Conservation (phyloP, 2,888 invertebrate species). For the Microctonus brassicae region DNA sequence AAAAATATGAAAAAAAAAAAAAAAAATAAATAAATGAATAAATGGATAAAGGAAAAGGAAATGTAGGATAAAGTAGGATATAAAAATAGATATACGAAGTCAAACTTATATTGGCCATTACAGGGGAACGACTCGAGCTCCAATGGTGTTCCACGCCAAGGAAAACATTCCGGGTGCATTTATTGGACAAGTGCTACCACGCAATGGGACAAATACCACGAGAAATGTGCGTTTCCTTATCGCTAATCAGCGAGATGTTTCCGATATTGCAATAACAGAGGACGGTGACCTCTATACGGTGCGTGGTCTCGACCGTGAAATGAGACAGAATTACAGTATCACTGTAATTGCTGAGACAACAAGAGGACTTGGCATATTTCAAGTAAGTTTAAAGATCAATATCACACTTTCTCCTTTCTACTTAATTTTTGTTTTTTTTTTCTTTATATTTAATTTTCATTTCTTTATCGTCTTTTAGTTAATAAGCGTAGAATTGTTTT, state of each 20-base stretch:
- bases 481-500: neutral
- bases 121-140: conserved; percentile 79
- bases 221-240: conserved; percentile 79
- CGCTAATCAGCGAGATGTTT: conserved; percentile 86
- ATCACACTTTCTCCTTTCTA: conserved; percentile 14
- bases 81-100: neutral
- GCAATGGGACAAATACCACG: conserved; percentile 66
- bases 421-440: neutral
- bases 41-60: neutral
- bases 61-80: neutral
- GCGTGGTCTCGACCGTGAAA: conserved; percentile 83
- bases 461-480: neutral
- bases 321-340: conserved; percentile 79
- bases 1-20: too few relatives aligned
- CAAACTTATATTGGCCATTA: neutral
- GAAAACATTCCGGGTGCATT: conserved; percentile 82
- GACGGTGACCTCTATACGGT: conserved; percentile 87
- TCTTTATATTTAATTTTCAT: neutral
- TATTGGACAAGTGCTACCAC: conserved; percentile 80
- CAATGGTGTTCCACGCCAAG: conserved; percentile 81
- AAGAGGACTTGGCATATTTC: conserved; percentile 81
- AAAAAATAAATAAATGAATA: too few relatives aligned
- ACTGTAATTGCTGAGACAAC: conserved; percentile 85
- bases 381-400: conserved; percentile 68
- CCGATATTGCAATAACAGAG: conserved; percentile 82